Evolutionary conservation across 1,140 invertebrate genomes (phyloP).

Genomic region (Bursaphelenchus mucronatus): DNA sequence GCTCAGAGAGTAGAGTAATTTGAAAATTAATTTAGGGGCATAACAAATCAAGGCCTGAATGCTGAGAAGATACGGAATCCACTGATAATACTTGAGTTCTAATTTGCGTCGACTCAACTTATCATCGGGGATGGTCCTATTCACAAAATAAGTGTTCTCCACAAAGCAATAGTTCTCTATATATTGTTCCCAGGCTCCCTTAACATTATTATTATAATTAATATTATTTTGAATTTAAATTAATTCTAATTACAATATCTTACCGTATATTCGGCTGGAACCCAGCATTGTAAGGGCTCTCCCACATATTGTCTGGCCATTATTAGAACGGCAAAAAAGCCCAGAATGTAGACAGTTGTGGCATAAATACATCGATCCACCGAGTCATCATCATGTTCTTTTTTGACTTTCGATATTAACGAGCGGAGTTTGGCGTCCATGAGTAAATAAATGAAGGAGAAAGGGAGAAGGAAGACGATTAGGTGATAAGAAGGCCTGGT

Average conservation of each 20-base stretch:
- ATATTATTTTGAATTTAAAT: neutral
- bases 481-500: too few relatives aligned
- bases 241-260: neutral
- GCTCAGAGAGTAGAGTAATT: constrained; percentile 44
- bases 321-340: constrained; percentile 43
- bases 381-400: constrained; percentile 47
- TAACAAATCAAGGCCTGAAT: constrained; percentile 42
- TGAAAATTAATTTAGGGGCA: constrained; percentile 48
- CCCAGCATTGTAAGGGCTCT: constrained; percentile 44
- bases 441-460: neutral
- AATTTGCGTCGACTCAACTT: constrained; percentile 27
- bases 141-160: constrained; percentile 50
- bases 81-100: constrained; percentile 45
- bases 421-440: constrained; percentile 41
- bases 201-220: constrained; percentile 10
- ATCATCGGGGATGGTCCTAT: constrained; percentile 33
- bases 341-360: constrained; percentile 46
- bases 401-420: constrained; percentile 44
- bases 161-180: constrained; percentile 53
- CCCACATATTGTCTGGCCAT: constrained; percentile 53
- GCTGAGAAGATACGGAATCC: constrained; percentile 45
- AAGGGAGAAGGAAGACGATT: too few relatives aligned
- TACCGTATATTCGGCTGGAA: constrained; percentile 49
- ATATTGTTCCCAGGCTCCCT: constrained; percentile 47
- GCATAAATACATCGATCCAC: constrained; percentile 44